phyloP scores from a whole-genome alignment of 2,888 invertebrate genomes.

The Lobophora halterata region DNA sequence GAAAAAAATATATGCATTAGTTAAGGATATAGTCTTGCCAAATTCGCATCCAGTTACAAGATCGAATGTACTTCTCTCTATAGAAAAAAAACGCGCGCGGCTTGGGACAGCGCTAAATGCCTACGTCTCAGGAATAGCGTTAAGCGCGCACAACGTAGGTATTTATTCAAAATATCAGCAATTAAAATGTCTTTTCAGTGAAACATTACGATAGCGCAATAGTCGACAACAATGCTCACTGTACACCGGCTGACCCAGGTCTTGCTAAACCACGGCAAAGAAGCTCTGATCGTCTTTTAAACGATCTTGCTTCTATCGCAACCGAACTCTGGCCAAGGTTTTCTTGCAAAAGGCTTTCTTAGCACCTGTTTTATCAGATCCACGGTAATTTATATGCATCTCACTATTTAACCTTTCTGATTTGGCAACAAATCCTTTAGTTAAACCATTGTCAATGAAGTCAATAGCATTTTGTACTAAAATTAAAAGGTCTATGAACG shows the following conservation, averaged over 20 bases:
- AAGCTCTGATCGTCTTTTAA: constrained; percentile 77
- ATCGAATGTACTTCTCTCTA: too few relatives aligned
- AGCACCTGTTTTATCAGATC: constrained; percentile 57
- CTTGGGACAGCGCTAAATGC: too few relatives aligned
- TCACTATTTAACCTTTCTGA: constrained; percentile 69
- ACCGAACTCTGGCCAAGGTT: constrained; percentile 60
- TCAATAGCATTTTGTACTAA: neutral
- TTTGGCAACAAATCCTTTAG: constrained; percentile 38
- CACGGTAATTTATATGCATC: constrained; percentile 64
- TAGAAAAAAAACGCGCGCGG: too few relatives aligned
- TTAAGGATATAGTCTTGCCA: too few relatives aligned
- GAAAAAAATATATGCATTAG: too few relatives aligned
- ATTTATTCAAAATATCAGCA: constrained; percentile 45
- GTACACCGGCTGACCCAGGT: constrained; percentile 57
- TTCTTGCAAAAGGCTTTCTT: constrained; percentile 72
- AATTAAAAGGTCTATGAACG: too few relatives aligned
- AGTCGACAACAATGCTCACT: constrained; percentile 59
- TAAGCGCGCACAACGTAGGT: constrained; percentile 25
- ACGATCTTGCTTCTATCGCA: constrained; percentile 69
- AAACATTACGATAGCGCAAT: constrained; percentile 57
- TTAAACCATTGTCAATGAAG: constrained; percentile 4
- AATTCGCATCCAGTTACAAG: too few relatives aligned
- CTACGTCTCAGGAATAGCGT: constrained; percentile 50
- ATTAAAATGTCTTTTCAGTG: constrained; percentile 67
- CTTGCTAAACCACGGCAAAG: constrained; percentile 69